Base-by-base conservation (phyloP, 2,797 vertebrate genomes). In the Centropyge bicolor region DNA sequence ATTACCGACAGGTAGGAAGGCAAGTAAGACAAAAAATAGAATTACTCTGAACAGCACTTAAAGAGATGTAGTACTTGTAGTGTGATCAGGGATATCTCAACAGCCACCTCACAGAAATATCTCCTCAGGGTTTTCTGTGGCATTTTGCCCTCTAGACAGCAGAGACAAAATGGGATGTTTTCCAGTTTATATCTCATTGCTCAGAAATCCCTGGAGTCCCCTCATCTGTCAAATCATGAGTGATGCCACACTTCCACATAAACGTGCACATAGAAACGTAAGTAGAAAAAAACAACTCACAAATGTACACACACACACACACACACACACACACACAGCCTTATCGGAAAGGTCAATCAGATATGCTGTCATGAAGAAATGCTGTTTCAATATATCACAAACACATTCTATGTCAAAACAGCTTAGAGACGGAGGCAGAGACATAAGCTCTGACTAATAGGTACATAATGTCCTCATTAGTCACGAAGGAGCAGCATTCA, bases 271-370 rank as follows among this genome's bases (percentile, higher is more conserved):
- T 19, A 82, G 66, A 73, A 24, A 65, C 60, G 74, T 17, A 19
- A 57, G n/a, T 27, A 27, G n/a, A 27, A 17, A 54, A 51, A 80
- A 71, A 61, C n/a, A 52, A 54, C 60, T 40, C 16, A 59, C 36
- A 74, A 57, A 64, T 70, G 57, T 57, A 56, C 10, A n/a, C 48
- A 38, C 31, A 55, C 55, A 64, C 35, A 75, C 67, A 64, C 70
- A 64, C 24, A 19, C 41, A 31, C 66, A 56, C 14, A 61, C 35
- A 57, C 52, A 70, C 27, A 19, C 40, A 35, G 75, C 76, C 82
- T 85, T 80, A 89, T 88, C 78, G 72, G 75, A 92, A 91, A 90
- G 88, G 90, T 92, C 89, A 89, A 85, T 89, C 83, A 86, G 86
- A 86, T 86, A 62, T 67, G 80, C 83, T 88, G 89, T 82, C 84